Evolutionary conservation across 2,797 vertebrate species (phyloP), one percentile per base, ranked within the genome.

Genomic region (Eptatretus atami): DNA sequence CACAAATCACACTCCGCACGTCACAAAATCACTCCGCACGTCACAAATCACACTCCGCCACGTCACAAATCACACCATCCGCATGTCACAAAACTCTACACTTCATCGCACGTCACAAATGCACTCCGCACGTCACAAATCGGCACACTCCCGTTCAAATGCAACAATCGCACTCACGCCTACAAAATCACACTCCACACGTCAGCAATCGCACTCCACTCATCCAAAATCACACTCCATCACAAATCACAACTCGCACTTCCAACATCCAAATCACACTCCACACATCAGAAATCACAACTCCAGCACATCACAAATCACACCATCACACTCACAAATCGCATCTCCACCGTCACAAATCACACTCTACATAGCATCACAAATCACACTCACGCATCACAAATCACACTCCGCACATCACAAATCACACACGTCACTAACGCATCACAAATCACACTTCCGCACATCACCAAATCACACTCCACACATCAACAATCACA

Each of bases 261-360:
- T 19, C 19, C 54, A 55, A 12, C 12, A 12, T 12, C 54, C 12
- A 19, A n/a, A n/a, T n/a, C n/a, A n/a, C n/a, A n/a, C n/a, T n/a
- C n/a, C 9, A n/a, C n/a, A n/a, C n/a, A n/a, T n/a, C n/a, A n/a
- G n/a, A n/a, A n/a, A n/a, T n/a, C n/a, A n/a, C n/a, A n/a, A n/a
- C n/a, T n/a, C n/a, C n/a, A n/a, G n/a, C n/a, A n/a, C n/a, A 55
- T 9, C 9, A 12, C 12, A 12, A 12, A 12, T 12, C 54, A 55
- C 54, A 55, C 54, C 65, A 67, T 63, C 63, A 66, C 63, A n/a
- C n/a, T 19, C 25, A n/a, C n/a, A 15, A 54, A 2, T 55, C 54
- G 13, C 54, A 13, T 24, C 15, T n/a, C 64, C 60, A 55, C 64
- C 13, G 13, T 14, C 13, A 13, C 13, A 13, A 57, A 13, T 57